Conservation (phyloP, 2,888 invertebrate species). For the Luperina testacea region DNA sequence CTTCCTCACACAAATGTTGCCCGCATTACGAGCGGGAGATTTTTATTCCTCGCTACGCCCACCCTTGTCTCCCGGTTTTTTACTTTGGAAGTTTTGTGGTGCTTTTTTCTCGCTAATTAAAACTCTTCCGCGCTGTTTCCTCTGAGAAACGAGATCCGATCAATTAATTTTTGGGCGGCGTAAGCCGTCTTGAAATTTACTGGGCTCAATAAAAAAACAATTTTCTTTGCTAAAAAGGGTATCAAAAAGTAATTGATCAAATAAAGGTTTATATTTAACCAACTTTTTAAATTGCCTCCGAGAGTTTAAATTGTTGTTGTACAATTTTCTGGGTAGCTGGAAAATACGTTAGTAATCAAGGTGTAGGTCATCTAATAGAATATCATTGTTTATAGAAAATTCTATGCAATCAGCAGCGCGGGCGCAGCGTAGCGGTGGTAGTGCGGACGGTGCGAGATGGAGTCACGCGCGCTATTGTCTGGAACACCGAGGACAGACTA, state of each 20-base stretch:
- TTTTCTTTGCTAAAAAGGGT: constrained; percentile 80
- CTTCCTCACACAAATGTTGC: constrained; percentile 90
- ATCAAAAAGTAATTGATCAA: constrained; percentile 86
- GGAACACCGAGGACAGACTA: constrained; percentile 71
- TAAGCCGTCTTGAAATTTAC: constrained; percentile 88
- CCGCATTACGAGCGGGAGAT: constrained; percentile 89
- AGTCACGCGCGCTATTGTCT: constrained; percentile 84
- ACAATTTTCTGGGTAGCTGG: constrained; percentile 70
- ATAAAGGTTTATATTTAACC: constrained; percentile 75
- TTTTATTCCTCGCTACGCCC: constrained; percentile 88
- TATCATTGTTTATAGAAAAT: constrained; percentile 75
- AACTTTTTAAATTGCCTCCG: constrained; percentile 70
- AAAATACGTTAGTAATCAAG: constrained; percentile 72
- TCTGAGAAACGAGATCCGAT: constrained; percentile 89
- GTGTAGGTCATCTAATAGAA: constrained; percentile 70
- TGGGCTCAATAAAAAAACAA: constrained; percentile 84
- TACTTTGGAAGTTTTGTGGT: constrained; percentile 88
- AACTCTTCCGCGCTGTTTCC: constrained; percentile 90
- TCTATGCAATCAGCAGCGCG: constrained; percentile 71
- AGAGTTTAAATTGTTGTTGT: constrained; percentile 67
- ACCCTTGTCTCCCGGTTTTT: constrained; percentile 89
- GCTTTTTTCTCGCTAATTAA: constrained; percentile 90
- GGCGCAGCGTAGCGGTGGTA: constrained; percentile 60
- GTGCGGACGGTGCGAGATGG: constrained; percentile 71
- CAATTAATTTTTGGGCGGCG: constrained; percentile 89